These are phyloP conservation scores for Gastrophryne carolinensis DNA, from an alignment of 2,797 vertebrate genomes.

Conservation along the genomic window DNA sequence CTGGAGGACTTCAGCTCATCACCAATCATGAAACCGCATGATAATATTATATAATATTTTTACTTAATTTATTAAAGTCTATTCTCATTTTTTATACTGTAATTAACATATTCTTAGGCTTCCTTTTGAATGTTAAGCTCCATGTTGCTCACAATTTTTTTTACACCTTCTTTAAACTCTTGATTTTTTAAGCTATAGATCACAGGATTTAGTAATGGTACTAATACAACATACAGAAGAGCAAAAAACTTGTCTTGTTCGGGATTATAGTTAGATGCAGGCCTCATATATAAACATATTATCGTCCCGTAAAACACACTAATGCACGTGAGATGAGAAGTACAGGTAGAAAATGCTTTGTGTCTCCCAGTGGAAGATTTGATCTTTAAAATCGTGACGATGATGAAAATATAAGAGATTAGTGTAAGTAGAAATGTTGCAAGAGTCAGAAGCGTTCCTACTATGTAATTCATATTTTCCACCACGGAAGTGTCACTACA, in stretches of 20 bases:
- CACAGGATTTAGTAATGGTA: conserved; percentile 37
- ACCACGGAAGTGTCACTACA: conserved; percentile 31
- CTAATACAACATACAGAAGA: conserved; percentile 18
- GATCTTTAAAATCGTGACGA: conserved; percentile 49
- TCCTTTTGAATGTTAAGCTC: too few species aligned
- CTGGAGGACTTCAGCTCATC: too few species aligned
- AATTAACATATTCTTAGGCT: too few species aligned
- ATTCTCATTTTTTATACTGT: too few species aligned
- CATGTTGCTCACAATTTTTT: background rate
- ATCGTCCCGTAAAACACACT: conserved; percentile 52
- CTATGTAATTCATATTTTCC: conserved; percentile 51
- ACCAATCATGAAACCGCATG: too few species aligned
- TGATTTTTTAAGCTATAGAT: conserved; percentile 38
- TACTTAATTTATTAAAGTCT: too few species aligned
- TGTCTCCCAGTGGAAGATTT: conserved; percentile 43
- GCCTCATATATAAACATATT: conserved; percentile 53
- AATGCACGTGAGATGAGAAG: conserved; percentile 55
- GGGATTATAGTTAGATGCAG: conserved; percentile 47
- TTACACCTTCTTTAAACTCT: conserved; percentile 18
- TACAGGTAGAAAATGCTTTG: conserved; percentile 56
- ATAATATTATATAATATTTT: too few species aligned
- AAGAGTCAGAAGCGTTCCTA: conserved; percentile 20
- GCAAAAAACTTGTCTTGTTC: conserved; percentile 47
- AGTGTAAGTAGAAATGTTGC: conserved; percentile 41
- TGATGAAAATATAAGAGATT: conserved; percentile 49